phyloP scores from a whole-genome alignment of 2,888 invertebrate species.

The Chesias legatella region DNA sequence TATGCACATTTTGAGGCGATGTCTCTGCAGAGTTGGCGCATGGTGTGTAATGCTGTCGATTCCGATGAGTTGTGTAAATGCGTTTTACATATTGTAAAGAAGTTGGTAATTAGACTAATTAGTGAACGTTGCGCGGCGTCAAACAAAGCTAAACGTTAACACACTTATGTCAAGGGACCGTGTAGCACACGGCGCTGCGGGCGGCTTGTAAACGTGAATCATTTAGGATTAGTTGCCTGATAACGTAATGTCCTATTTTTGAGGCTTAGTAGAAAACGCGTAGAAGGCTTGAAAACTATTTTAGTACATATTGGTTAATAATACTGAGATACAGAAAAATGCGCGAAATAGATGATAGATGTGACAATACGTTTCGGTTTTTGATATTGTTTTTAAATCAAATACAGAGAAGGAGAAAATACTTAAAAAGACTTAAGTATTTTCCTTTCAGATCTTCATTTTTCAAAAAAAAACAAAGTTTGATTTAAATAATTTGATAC shows the following conservation, averaged over 20 bases:
- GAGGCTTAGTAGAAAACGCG: constrained; percentile 6
- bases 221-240: constrained; percentile 33
- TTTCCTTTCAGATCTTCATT: too few relatives aligned
- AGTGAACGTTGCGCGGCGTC: constrained; percentile 42
- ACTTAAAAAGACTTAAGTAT: too few relatives aligned
- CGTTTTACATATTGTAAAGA: constrained; percentile 56
- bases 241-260: constrained; percentile 22
- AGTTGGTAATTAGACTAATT: constrained; percentile 58
- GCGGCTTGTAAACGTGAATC: constrained; percentile 37
- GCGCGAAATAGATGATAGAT: too few relatives aligned
- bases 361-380: too few relatives aligned
- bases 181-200: constrained; percentile 29
- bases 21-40: constrained; percentile 68
- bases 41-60: constrained; percentile 36
- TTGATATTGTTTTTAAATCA: too few relatives aligned
- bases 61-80: constrained; percentile 34
- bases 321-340: too few relatives aligned
- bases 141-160: constrained; percentile 54
- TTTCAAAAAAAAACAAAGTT: too few relatives aligned
- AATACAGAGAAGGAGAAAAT: too few relatives aligned
- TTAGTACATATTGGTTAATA: too few relatives aligned
- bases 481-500: too few relatives aligned
- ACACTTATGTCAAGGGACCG: constrained; percentile 47
- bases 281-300: constrained; percentile 3
- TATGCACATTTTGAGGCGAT: constrained; percentile 57